Evolutionary conservation across 1,140 invertebrate species (phyloP).

Genomic region (Ceratitis capitata): DNA sequence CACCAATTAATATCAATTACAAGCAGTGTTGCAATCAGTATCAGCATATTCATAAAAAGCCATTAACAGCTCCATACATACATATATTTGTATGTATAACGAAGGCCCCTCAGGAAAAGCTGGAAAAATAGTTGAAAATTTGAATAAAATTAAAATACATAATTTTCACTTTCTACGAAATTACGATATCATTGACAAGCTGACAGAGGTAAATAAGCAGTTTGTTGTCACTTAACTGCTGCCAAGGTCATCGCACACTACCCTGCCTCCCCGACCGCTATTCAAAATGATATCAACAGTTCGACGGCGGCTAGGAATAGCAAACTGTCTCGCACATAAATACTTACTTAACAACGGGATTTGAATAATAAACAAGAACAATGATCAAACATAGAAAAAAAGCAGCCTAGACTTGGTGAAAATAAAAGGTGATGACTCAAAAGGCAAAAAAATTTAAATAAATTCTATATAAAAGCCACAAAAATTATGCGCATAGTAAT

Average conservation of each 20-base stretch:
- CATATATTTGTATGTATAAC: too few relatives aligned
- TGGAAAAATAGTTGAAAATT: neutral
- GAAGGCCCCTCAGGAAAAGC: too few relatives aligned
- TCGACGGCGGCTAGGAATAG: neutral
- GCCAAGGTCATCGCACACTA: neutral
- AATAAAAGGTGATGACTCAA: neutral
- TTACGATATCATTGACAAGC: neutral
- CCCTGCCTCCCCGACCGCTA: neutral
- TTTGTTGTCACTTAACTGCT: neutral
- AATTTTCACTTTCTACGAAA: slow-evolving; percentile 3
- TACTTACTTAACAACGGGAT: neutral
- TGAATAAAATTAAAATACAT: neutral
- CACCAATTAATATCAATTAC: too few relatives aligned
- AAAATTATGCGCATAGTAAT: slow-evolving; percentile 26
- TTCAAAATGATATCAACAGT: neutral
- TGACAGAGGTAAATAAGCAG: neutral
- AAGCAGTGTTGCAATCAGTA: too few relatives aligned
- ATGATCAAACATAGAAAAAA: neutral
- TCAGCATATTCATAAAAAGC: too few relatives aligned
- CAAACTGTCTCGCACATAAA: neutral
- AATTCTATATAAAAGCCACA: slow-evolving; percentile 12
- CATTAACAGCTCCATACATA: too few relatives aligned
- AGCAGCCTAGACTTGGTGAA: neutral
- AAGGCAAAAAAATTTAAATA: slow-evolving; percentile 17
- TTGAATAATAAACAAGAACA: slow-evolving; percentile 14